Conservation (phyloP, 2,113 vertebrate species). For the Aptenodytes forsteri region DNA sequence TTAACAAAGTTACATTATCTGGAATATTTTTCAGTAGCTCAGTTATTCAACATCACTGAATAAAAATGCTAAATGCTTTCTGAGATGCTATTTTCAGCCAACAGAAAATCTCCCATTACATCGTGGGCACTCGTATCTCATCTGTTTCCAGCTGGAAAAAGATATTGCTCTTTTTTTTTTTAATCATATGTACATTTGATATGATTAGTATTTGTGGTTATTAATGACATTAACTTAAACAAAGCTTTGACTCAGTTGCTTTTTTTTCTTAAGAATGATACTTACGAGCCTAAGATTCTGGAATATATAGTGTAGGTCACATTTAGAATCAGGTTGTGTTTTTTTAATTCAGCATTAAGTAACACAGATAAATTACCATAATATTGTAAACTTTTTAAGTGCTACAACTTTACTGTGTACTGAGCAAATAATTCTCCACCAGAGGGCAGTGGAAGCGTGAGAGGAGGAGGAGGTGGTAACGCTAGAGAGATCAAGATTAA, state of each 20-base stretch:
- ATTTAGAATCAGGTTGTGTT: background rate
- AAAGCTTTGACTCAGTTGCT: background rate
- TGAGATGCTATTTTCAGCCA: background rate
- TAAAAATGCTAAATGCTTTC: background rate
- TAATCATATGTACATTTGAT: background rate
- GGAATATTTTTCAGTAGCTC: background rate
- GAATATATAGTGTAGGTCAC: background rate
- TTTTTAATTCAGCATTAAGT: background rate
- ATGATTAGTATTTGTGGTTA: background rate
- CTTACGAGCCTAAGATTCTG: background rate
- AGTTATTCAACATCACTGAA: background rate
- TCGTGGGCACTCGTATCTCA: background rate
- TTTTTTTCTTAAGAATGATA: background rate
- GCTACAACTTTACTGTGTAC: background rate
- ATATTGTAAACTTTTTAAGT: background rate
- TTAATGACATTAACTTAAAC: background rate
- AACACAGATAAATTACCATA: background rate
- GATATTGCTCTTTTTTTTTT: background rate
- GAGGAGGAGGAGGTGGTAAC: conserved; percentile 84
- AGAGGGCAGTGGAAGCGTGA: conserved; percentile 90
- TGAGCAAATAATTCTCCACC: conserved; percentile 51
- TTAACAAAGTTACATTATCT: background rate
- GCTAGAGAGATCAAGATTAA: conserved; percentile 90
- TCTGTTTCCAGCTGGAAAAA: background rate
- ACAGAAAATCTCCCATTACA: background rate